Percentiles rank a stretch among this genome's conserved stretches.
Evolutionary conservation across 2,113 vertebrate genomes (phyloP).

Genomic region (Acanthisitta chloris): DNA sequence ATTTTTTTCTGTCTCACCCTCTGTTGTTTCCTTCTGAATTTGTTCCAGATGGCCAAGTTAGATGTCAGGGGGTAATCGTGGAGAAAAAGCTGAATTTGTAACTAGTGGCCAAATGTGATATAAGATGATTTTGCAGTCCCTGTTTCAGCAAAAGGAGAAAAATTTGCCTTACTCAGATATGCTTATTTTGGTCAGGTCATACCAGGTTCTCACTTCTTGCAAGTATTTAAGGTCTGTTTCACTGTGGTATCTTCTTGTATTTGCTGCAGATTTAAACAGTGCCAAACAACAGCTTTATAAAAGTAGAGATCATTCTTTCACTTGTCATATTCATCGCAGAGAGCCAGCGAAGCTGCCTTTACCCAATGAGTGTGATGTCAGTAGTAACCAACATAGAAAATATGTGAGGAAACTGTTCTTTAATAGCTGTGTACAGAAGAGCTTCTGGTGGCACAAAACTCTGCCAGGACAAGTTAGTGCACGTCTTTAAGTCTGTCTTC

Average conservation of each 20-base stretch:
- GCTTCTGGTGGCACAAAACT: not conserved
- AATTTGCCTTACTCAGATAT: not conserved
- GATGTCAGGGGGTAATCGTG: not conserved
- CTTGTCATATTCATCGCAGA: not conserved
- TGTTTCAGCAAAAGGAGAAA: slow-evolving; percentile 11
- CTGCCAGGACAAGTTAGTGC: not conserved
- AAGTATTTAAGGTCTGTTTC: not conserved
- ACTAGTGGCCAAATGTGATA: not conserved
- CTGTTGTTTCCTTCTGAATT: slow-evolving; percentile 7
- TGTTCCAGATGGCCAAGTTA: slow-evolving; percentile 25
- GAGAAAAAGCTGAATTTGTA: slow-evolving; percentile 28
- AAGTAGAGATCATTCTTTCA: not conserved
- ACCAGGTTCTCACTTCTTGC: not conserved
- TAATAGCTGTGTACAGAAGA: not conserved
- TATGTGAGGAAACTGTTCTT: not conserved
- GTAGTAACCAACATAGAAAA: not conserved
- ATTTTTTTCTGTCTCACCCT: not conserved
- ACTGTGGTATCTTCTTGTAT: not conserved
- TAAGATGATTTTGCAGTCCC: not conserved
- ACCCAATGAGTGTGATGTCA: not conserved
- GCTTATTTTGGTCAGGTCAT: not conserved
- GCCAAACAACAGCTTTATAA: not conserved
- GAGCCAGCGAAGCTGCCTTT: not conserved
- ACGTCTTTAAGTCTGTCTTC: not conserved
- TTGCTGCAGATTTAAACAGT: not conserved